phyloP scores from a whole-genome alignment of 2,888 invertebrate genomes.

The Ennomos erosarius region DNA sequence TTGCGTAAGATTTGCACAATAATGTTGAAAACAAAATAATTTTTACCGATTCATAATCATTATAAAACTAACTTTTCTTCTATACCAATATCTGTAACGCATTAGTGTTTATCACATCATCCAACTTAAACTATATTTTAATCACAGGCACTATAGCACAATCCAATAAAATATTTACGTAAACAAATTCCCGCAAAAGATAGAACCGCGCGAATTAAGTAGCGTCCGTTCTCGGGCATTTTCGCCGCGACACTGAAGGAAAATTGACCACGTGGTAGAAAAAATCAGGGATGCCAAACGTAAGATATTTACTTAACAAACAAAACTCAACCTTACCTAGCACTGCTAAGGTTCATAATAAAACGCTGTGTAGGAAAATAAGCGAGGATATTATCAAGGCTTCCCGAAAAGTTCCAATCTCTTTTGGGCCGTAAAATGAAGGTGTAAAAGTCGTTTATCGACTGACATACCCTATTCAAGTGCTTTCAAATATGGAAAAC shows the following conservation, averaged over 20 bases:
- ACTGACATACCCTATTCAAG: slow-evolving; percentile 21
- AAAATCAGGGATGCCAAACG: slow-evolving; percentile 21
- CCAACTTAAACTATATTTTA: not conserved
- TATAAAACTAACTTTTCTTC: not conserved
- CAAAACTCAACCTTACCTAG: slow-evolving; percentile 21
- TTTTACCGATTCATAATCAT: too few relatives aligned
- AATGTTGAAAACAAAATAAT: too few relatives aligned
- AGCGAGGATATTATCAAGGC: slow-evolving; percentile 19
- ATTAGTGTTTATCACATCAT: not conserved
- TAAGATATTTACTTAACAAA: slow-evolving; percentile 8
- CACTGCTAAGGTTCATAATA: slow-evolving; percentile 9
- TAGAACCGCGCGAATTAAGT: slow-evolving; percentile 6
- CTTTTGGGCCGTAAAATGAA: slow-evolving; percentile 29
- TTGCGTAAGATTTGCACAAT: too few relatives aligned
- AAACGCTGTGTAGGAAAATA: slow-evolving; percentile 6
- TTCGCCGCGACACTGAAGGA: slow-evolving; percentile 33
- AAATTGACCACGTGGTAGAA: slow-evolving; percentile 39
- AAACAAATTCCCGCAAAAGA: slow-evolving; percentile 1
- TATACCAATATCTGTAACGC: not conserved
- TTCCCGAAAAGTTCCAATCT: slow-evolving; percentile 19
- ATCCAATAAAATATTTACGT: slow-evolving; percentile 18
- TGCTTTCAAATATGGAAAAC: slow-evolving; percentile 36
- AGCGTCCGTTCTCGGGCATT: slow-evolving; percentile 30
- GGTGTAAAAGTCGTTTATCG: slow-evolving; percentile 32
- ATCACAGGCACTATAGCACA: slow-evolving; percentile 22